Conservation (phyloP, 2,888 invertebrate species). For the Andrena flavipes region DNA sequence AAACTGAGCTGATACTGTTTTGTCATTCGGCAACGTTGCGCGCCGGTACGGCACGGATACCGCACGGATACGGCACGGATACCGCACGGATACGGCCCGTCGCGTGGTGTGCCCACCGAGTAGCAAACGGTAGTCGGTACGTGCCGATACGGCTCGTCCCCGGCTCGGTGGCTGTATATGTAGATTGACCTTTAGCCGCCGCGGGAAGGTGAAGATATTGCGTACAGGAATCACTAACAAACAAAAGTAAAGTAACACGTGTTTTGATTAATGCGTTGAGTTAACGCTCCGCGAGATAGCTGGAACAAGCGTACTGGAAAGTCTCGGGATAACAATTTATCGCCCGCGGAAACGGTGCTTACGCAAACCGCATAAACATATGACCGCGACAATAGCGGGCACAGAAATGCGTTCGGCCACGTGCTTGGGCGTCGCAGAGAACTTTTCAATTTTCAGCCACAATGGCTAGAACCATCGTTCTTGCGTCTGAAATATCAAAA, state of each 20-base stretch:
- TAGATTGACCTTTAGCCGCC: background rate
- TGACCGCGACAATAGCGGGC: background rate
- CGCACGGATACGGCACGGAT: too few relatives aligned
- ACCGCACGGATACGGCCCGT: too few relatives aligned
- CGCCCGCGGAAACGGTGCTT: background rate
- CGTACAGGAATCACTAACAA: background rate
- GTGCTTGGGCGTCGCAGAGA: background rate
- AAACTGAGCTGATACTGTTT: too few relatives aligned
- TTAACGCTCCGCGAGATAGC: background rate
- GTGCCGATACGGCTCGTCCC: too few relatives aligned
- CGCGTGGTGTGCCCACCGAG: too few relatives aligned
- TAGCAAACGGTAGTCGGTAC: too few relatives aligned
- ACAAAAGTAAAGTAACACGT: background rate
- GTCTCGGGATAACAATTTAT: conserved; percentile 10
- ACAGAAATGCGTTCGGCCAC: background rate
- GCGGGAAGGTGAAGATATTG: background rate
- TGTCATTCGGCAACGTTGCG: too few relatives aligned
- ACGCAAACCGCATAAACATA: conserved; percentile 8
- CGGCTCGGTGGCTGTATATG: too few relatives aligned
- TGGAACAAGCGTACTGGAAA: background rate
- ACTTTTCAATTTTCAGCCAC: background rate
- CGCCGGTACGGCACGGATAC: too few relatives aligned
- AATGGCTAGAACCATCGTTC: too few relatives aligned
- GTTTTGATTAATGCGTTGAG: background rate
- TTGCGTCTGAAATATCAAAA: background rate